These are phyloP conservation scores for Cyprinella venusta DNA, from an alignment of 2,797 vertebrate genomes.

Conservation along the genomic window DNA sequence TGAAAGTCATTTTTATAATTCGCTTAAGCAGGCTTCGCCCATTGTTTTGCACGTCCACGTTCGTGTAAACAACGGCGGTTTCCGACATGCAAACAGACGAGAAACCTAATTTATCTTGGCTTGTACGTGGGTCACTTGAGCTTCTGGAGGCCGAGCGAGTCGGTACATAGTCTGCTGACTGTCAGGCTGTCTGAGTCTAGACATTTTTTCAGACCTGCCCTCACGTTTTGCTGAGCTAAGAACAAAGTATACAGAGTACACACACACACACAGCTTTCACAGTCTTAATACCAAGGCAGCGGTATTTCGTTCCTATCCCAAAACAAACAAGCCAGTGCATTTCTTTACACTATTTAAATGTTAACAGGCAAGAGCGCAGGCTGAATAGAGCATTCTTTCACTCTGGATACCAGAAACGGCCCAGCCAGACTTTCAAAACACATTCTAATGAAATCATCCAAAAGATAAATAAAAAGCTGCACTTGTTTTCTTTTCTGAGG, in stretches of 20 bases:
- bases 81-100: slow-evolving; percentile 76
- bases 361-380: slow-evolving; percentile 57
- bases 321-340: slow-evolving; percentile 75
- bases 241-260: slow-evolving; percentile 75
- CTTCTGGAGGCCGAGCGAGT: slow-evolving; percentile 32
- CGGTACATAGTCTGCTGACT: slow-evolving; percentile 72
- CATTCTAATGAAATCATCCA: slow-evolving; percentile 58
- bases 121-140: slow-evolving; percentile 57
- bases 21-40: slow-evolving; percentile 67
- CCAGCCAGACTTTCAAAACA: slow-evolving; percentile 49
- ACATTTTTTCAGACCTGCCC: slow-evolving; percentile 71
- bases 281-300: slow-evolving; percentile 74
- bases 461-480: slow-evolving; percentile 48
- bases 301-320: slow-evolving; percentile 75
- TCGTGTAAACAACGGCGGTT: slow-evolving; percentile 77
- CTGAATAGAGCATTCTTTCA: slow-evolving; percentile 59
- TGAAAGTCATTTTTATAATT: slow-evolving; percentile 55
- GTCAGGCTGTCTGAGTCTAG: slow-evolving; percentile 75
- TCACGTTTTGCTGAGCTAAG: slow-evolving; percentile 79
- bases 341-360: slow-evolving; percentile 76
- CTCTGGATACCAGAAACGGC: slow-evolving; percentile 50
- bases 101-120: slow-evolving; percentile 76
- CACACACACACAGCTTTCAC: slow-evolving; percentile 68
- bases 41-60: slow-evolving; percentile 70
- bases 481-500: slow-evolving; percentile 34